Percentiles rank a stretch among this genome's conserved stretches.
phyloP scores from a whole-genome alignment of 2,113 vertebrate genomes.

The Corythornis vintsioides region DNA sequence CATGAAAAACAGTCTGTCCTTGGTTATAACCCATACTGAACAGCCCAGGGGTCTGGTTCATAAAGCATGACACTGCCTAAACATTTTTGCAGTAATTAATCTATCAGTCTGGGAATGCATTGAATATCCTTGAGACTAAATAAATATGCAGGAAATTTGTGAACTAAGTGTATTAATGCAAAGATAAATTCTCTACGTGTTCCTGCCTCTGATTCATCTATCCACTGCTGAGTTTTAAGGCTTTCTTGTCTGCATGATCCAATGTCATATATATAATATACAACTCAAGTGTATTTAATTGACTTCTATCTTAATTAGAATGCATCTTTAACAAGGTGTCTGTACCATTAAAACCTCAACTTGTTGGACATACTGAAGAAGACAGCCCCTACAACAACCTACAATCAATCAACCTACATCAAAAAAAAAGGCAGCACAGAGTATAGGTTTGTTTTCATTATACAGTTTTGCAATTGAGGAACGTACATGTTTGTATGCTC shows the following conservation, averaged over 20 bases:
- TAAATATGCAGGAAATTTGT: conserved; percentile 24
- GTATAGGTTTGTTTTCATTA: rapidly evolving
- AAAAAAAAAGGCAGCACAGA: rapidly evolving
- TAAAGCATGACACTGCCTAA: conserved; percentile 67
- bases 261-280: background rate
- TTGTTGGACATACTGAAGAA: background rate
- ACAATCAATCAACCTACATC: background rate
- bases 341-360: background rate
- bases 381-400: background rate
- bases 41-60: conserved; percentile 44
- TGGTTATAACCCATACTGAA: conserved; percentile 70
- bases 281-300: background rate
- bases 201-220: background rate
- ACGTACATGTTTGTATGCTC: background rate
- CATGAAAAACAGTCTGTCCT: conserved; percentile 74
- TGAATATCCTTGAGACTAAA: conserved; percentile 53
- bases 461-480: background rate
- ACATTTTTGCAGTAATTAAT: conserved; percentile 72
- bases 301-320: background rate
- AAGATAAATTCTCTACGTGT: conserved; percentile 2
- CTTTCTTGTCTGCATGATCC: background rate
- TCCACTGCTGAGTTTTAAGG: background rate
- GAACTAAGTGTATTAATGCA: background rate
- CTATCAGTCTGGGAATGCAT: conserved; percentile 24
- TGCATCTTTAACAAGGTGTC: background rate